phyloP scores from a whole-genome alignment of 1,140 invertebrate genomes.

The Procambarus clarkii region DNA sequence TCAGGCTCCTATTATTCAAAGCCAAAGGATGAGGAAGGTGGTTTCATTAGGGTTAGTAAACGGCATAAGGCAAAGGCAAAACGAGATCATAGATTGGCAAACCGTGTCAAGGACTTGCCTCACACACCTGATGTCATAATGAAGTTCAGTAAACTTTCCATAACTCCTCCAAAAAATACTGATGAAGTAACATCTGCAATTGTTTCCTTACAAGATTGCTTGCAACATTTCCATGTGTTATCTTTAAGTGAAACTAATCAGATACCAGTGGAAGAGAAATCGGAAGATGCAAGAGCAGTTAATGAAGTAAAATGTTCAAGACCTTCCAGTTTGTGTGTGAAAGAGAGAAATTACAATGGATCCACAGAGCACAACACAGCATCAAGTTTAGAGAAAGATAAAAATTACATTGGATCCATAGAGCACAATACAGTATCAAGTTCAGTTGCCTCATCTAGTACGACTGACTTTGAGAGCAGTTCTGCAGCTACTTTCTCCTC shows the following conservation, averaged over 20 bases:
- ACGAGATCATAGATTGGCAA: conserved; percentile 31
- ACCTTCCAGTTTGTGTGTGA: conserved; percentile 36
- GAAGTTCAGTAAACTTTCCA: conserved; percentile 47
- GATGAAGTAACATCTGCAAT: conserved; percentile 39
- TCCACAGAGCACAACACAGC: not conserved
- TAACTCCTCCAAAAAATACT: conserved; percentile 53
- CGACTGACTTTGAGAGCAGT: not conserved
- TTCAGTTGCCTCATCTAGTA: not conserved
- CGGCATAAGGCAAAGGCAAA: conserved; percentile 13
- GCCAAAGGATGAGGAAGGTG: conserved; percentile 40
- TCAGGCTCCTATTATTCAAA: conserved; percentile 54
- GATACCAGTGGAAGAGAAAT: not conserved
- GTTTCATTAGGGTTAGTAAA: conserved; percentile 33
- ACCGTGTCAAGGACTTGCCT: conserved; percentile 45
- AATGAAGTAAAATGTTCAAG: conserved; percentile 20
- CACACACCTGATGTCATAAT: conserved; percentile 63
- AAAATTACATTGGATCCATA: not conserved
- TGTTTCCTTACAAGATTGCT: not conserved
- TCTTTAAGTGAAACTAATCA: conserved; percentile 1
- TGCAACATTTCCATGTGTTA: conserved; percentile 41
- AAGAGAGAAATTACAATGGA: not conserved
- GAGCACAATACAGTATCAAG: not conserved
- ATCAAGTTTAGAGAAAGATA: not conserved
- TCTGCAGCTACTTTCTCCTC: not conserved
- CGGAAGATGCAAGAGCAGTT: not conserved